Conservation (phyloP, 2,888 invertebrate genomes). For the Helicoverpa assulta region DNA sequence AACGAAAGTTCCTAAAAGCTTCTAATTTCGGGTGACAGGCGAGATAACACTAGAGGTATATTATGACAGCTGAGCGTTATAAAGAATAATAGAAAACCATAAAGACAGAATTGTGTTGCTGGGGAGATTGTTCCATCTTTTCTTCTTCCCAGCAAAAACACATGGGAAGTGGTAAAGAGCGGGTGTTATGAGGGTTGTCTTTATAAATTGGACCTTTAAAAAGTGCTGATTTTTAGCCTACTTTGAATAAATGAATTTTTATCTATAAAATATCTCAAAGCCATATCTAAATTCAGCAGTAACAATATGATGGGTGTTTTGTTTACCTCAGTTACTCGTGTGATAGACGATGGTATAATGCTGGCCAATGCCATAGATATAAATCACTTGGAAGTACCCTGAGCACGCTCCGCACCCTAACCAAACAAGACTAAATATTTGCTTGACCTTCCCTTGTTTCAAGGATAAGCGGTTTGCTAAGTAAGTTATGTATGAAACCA, state of each 20-base stretch:
- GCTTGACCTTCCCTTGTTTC: constrained; percentile 30
- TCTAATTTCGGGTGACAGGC: constrained; percentile 5
- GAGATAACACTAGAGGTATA: constrained; percentile 32
- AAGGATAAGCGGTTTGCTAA: constrained; percentile 23
- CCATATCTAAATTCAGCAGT: background rate
- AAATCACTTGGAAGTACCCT: constrained; percentile 23
- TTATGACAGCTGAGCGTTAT: background rate
- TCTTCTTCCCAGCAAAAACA: too few relatives aligned
- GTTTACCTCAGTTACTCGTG: background rate
- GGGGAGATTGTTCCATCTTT: too few relatives aligned
- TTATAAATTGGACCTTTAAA: too few relatives aligned
- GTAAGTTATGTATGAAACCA: background rate
- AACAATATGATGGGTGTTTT: background rate
- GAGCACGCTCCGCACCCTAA: constrained; percentile 30
- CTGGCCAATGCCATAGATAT: constrained; percentile 13
- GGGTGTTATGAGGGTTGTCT: too few relatives aligned
- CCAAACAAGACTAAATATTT: constrained; percentile 37
- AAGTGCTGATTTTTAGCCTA: too few relatives aligned
- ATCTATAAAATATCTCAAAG: background rate
- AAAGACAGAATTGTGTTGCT: too few relatives aligned
- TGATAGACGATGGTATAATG: constrained; percentile 8
- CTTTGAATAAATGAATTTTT: too few relatives aligned
- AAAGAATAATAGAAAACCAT: background rate
- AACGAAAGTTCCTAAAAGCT: constrained; percentile 22
- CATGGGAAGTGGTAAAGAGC: too few relatives aligned